phyloP scores from a whole-genome alignment of 2,797 vertebrate genomes.

The Emys orbicularis region DNA sequence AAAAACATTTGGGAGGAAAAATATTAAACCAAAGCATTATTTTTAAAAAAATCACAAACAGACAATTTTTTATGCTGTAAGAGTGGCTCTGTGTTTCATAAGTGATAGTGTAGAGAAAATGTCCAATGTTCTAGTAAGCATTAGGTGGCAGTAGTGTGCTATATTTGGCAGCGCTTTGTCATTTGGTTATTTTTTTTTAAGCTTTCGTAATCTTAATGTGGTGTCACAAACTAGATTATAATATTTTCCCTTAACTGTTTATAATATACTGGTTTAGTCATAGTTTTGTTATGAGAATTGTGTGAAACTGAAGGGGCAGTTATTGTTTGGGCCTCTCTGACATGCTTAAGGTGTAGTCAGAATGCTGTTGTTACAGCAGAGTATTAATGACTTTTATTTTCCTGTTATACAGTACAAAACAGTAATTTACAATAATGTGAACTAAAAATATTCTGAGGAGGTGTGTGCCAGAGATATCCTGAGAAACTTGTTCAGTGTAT shows the following conservation, averaged over 20 bases:
- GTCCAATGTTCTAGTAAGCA: slow-evolving; percentile 67
- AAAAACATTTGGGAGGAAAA: not conserved
- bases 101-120: not conserved
- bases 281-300: slow-evolving; percentile 1
- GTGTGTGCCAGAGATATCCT: slow-evolving; percentile 12
- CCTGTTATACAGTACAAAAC: not conserved
- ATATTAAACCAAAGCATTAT: not conserved
- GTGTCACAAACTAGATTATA: slow-evolving; percentile 43
- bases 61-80: not conserved
- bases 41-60: not conserved
- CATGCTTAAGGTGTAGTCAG: not conserved
- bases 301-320: not conserved
- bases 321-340: not conserved
- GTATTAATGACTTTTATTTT: not conserved
- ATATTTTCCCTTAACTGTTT: slow-evolving; percentile 13
- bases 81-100: not conserved
- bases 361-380: not conserved
- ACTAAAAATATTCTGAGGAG: slow-evolving; percentile 15
- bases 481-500: not conserved
- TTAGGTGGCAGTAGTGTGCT: slow-evolving; percentile 94
- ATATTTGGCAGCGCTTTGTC: slow-evolving; percentile 76
- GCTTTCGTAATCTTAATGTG: slow-evolving; percentile 18
- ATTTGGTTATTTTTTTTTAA: not conserved
- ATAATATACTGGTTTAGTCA: slow-evolving; percentile 29
- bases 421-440: slow-evolving; percentile 33